Evolutionary conservation across 2,797 vertebrate species (phyloP).

Genomic region (Paratrypauchen microcephalus): DNA sequence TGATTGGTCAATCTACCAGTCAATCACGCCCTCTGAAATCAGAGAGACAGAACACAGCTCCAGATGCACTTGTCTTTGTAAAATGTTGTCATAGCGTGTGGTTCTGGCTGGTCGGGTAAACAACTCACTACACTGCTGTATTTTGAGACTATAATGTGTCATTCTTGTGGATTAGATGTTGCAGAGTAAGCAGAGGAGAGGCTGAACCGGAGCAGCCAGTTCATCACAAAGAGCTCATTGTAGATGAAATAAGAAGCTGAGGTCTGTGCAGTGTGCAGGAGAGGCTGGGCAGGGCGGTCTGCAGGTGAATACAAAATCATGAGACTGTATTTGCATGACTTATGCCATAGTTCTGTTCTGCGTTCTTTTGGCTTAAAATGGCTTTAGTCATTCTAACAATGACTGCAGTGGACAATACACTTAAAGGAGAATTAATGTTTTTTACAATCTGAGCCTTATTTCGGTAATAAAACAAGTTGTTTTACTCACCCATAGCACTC

Average conservation of each 20-base stretch:
- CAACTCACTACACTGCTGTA: too few relatives aligned
- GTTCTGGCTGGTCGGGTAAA: too few relatives aligned
- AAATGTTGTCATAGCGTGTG: too few relatives aligned
- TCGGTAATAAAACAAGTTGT: too few relatives aligned
- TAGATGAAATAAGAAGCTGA: constrained; percentile 6
- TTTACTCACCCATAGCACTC: too few relatives aligned
- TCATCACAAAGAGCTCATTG: neutral
- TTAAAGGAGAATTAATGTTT: too few relatives aligned
- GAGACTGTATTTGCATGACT: neutral
- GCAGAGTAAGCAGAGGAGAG: constrained; percentile 3
- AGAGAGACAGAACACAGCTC: too few relatives aligned
- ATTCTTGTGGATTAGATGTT: neutral
- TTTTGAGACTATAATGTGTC: neutral
- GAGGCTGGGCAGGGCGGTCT: neutral
- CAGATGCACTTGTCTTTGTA: too few relatives aligned
- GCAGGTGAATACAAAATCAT: neutral
- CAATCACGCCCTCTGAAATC: too few relatives aligned
- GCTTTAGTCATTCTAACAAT: neutral
- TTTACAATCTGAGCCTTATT: too few relatives aligned
- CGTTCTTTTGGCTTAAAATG: neutral
- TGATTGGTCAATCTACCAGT: too few relatives aligned
- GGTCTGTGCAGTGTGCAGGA: neutral
- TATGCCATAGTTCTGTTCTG: neutral
- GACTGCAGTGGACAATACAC: too few relatives aligned
- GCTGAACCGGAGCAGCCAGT: constrained; percentile 12